A percentile compares a stretch with the other conserved stretches of the same genome.
Evolutionary conservation across 1,140 invertebrate species (phyloP).

Genomic region (Tachypleus tridentatus): DNA sequence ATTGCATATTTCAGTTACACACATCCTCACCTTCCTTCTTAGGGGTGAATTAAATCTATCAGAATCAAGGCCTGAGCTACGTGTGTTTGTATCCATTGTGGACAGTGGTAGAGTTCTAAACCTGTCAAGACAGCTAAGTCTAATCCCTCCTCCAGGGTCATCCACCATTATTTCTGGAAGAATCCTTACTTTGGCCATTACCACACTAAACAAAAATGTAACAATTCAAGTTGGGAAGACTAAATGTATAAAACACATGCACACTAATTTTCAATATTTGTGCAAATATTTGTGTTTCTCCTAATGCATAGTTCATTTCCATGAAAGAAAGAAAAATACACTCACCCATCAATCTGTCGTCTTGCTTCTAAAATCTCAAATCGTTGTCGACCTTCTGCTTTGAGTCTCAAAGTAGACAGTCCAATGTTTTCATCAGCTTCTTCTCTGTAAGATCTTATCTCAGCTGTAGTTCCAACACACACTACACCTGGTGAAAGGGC

Average conservation of each 20-base stretch:
- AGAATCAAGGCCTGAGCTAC: not conserved
- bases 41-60: too few relatives aligned
- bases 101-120: constrained; percentile 15
- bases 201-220: constrained; percentile 26
- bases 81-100: not conserved
- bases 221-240: not conserved
- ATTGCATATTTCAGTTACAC: too few relatives aligned
- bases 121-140: constrained; percentile 33
- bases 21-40: too few relatives aligned
- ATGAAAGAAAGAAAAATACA: constrained; percentile 10
- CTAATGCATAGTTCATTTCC: not conserved
- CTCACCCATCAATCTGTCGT: constrained; percentile 39
- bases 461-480: constrained; percentile 51
- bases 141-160: constrained; percentile 38
- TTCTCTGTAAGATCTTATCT: constrained; percentile 50
- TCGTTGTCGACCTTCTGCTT: constrained; percentile 52
- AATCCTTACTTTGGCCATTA: constrained; percentile 47
- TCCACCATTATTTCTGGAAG: constrained; percentile 47
- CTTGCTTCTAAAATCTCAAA: constrained; percentile 43
- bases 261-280: constrained; percentile 1
- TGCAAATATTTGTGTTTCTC: not conserved
- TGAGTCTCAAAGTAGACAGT: constrained; percentile 32
- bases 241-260: not conserved
- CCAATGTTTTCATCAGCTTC: constrained; percentile 36
- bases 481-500: too few relatives aligned